Evolutionary conservation across 2,888 invertebrate species (phyloP), one percentile per base, ranked within the genome.

Genomic region (Cryptus viduatorius): DNA sequence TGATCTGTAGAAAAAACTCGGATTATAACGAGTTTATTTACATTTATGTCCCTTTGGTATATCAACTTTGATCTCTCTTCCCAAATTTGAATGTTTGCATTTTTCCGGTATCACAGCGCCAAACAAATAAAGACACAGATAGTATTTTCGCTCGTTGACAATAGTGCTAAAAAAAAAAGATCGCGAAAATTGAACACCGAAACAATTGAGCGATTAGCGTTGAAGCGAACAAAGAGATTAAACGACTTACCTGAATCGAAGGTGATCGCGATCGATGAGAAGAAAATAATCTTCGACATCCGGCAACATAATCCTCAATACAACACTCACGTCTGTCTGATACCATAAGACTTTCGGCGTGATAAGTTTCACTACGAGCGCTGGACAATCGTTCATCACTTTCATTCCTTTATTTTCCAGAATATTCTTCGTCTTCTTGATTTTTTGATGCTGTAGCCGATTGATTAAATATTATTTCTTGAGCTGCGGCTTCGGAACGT

Each of bases 271-370:
- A 24, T 89, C 85, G 0, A 93, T 86, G n/a, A 73, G 87, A 8
- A 93, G 86, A 77, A 84, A 89, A 86, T 92, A 93, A 29, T 91
- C 77, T 4, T 90, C 61, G 12, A 93, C 89, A 65, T 92, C 93
- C 8, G 77, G 71, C 46, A 93, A 81, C 75, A 90, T 88, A 77
- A 93, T 89, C 37, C 91, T 87, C n/a, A 92, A 37, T 53, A 90
- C 76, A 3, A 93, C 87, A 10, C 84, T 86, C 44, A 77, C 80
- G 53, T 92, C 93, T 3, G 89, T 90, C 86, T 93, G 93, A 86
- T 91, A 89, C 93, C 93, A 93, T 0, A 90, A 37, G n/a, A 93
- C 88, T 83, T 89, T 90, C 44, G 93, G 93, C 1, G 79, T 79
- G 12, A 16, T 37, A 5, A 76, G 67, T 12, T 46, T 29, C 2